Conservation (phyloP, 2,888 invertebrate genomes). For the Empis stercorea region DNA sequence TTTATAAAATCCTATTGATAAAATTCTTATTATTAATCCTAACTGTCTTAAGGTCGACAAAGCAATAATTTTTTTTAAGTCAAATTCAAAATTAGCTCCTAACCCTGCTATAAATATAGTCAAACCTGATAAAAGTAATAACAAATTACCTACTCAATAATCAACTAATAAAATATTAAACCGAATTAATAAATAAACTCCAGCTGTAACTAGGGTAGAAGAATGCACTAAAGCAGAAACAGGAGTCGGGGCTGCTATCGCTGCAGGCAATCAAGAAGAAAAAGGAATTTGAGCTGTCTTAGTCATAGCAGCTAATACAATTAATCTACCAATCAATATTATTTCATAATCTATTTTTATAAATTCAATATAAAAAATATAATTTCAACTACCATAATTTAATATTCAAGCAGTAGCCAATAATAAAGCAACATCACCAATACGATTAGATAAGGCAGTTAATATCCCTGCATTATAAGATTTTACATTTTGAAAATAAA, state of each 20-base stretch:
- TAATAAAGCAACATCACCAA: slow-evolving; percentile 57
- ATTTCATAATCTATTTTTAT: slow-evolving; percentile 37
- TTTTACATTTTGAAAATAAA: slow-evolving; percentile 43
- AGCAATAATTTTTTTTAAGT: slow-evolving; percentile 69
- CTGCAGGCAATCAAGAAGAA: slow-evolving; percentile 60
- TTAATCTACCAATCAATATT: slow-evolving; percentile 35
- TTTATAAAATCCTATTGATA: slow-evolving; percentile 41
- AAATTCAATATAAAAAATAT: slow-evolving; percentile 41
- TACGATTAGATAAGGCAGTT: slow-evolving; percentile 58
- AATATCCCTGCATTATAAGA: slow-evolving; percentile 59
- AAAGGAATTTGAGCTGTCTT: slow-evolving; percentile 46
- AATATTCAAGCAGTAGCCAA: slow-evolving; percentile 44
- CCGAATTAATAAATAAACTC: slow-evolving; percentile 59
- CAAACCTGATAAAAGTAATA: slow-evolving; percentile 43
- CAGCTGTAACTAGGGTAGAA: slow-evolving; percentile 65
- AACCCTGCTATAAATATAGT: slow-evolving; percentile 49
- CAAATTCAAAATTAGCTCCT: slow-evolving; percentile 50
- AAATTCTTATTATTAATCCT: slow-evolving; percentile 56
- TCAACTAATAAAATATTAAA: slow-evolving; percentile 42
- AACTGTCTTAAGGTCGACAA: slow-evolving; percentile 63
- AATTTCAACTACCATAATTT: slow-evolving; percentile 43
- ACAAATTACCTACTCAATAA: slow-evolving; percentile 36
- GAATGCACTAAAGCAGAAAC: slow-evolving; percentile 65
- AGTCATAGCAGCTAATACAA: slow-evolving; percentile 51
- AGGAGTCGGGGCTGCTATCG: slow-evolving; percentile 62